These are phyloP conservation scores for Hippocampus zosterae DNA, from an alignment of 2,113 vertebrate genomes.

Conservation along the genomic window DNA sequence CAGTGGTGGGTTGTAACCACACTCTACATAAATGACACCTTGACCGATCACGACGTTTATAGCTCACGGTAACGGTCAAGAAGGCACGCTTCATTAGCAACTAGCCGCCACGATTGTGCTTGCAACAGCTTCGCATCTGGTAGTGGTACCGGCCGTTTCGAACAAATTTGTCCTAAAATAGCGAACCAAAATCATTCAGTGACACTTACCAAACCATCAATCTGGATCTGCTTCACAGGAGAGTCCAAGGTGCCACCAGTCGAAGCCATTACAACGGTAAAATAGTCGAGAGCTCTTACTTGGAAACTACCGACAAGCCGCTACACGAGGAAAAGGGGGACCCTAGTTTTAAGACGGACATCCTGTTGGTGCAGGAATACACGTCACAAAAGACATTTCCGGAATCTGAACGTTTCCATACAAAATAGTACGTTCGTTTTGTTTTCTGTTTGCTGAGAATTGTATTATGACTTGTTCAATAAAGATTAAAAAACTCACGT, in stretches of 20 bases:
- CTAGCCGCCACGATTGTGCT: constrained; percentile 56
- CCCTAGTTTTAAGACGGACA: constrained; percentile 28
- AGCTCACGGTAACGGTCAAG: neutral
- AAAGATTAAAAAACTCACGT: too few species aligned
- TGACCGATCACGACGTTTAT: neutral
- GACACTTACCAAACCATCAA: constrained; percentile 69
- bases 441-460: too few species aligned
- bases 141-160: neutral
- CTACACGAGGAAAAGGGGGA: constrained; percentile 48
- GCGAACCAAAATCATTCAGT: rapidly evolving
- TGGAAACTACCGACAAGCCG: constrained; percentile 39
- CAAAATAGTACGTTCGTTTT: too few species aligned
- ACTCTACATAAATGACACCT: neutral
- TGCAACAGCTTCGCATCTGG: constrained; percentile 8
- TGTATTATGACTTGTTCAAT: too few species aligned
- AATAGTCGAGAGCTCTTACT: constrained; percentile 18
- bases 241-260: constrained; percentile 58
- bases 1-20: too few species aligned
- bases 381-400: neutral
- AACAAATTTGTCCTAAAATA: neutral
- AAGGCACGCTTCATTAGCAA: neutral
- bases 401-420: neutral
- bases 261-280: constrained; percentile 24
- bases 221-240: constrained; percentile 70
- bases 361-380: constrained; percentile 53